Evolutionary conservation across 2,888 invertebrate genomes (phyloP), one percentile per base, ranked within the genome.

Genomic region (Galeruca laticollis): DNA sequence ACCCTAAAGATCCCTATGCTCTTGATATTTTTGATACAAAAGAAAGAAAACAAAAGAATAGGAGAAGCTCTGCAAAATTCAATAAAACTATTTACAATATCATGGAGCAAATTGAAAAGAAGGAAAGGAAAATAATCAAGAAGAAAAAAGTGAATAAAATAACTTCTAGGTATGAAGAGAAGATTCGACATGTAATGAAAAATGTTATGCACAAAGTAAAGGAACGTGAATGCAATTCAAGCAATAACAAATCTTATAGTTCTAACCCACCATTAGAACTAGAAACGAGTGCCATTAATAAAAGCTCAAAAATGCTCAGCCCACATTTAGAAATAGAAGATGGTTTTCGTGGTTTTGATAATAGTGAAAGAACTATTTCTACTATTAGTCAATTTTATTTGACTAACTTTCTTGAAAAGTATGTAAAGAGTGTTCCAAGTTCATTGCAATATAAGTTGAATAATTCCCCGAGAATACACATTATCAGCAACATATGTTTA

Each of bases 11-110:
- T 52, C 63, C 69, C 13, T 74, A 74, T 68, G 70, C 62, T 56
- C 60, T 74, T 51, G 70, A 74, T 47, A 63, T 68, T 57, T 20
- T 35, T 31, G 73, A 74, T 54, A 20, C 51, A 33, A 68, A 68
- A 31, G 20, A 43, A 10, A 18, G 5, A 1, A 65, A 56, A 33
- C 18, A 18, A 11, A 20, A 26, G 4, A 65, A 66, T 52, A 57
- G 52, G 43, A 70, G 62, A 52, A 64, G 33, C 31, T 65, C 66
- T 10, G 59, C 37, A 40, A 68, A 70, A 56, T 61, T 57, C 37
- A 43, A 68, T 33, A 64, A 68, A 62, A 61, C 63, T 4, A 68
- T 68, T 51, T 57, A 64, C 40, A 54, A 64, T 40, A 31, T 68
- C 20, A 60, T 71, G 21, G 15, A 64, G 9, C 64, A 60, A 49